A percentile compares a stretch with the other conserved stretches of the same genome.
These are phyloP conservation scores for Rhopalosiphum padi DNA, from an alignment of 1,140 invertebrate genomes.

Conservation along the genomic window DNA sequence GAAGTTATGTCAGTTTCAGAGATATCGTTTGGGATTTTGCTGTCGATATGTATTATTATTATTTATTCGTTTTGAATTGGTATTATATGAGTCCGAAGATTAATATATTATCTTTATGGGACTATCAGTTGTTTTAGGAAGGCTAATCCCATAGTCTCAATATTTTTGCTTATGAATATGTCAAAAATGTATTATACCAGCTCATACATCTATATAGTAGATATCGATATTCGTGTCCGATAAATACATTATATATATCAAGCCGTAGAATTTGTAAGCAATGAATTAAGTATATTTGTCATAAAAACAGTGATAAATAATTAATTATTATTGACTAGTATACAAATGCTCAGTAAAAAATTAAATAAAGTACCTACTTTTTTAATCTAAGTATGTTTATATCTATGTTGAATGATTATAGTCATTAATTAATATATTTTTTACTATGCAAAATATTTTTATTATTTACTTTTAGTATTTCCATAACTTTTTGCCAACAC, in stretches of 20 bases:
- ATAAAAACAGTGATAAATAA: background rate
- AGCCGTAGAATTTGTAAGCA: background rate
- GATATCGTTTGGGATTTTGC: too few relatives aligned
- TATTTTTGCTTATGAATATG: too few relatives aligned
- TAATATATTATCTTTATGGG: too few relatives aligned
- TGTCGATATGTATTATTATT: too few relatives aligned
- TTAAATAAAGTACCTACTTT: background rate
- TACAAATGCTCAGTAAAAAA: background rate
- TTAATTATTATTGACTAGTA: background rate
- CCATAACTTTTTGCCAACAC: background rate
- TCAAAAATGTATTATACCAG: too few relatives aligned
- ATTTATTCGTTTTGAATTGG: too few relatives aligned
- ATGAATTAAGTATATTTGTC: background rate
- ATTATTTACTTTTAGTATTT: background rate
- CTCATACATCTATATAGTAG: too few relatives aligned
- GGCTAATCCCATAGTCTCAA: too few relatives aligned
- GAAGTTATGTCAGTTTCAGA: too few relatives aligned
- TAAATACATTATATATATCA: background rate
- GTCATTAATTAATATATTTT: background rate
- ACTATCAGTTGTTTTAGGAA: too few relatives aligned
- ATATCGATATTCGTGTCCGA: too few relatives aligned
- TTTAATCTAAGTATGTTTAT: background rate
- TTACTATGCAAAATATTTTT: background rate
- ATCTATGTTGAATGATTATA: background rate
- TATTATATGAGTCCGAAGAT: too few relatives aligned